Base-by-base conservation (phyloP, 2,888 invertebrate species). In the Chrysolina americana region DNA sequence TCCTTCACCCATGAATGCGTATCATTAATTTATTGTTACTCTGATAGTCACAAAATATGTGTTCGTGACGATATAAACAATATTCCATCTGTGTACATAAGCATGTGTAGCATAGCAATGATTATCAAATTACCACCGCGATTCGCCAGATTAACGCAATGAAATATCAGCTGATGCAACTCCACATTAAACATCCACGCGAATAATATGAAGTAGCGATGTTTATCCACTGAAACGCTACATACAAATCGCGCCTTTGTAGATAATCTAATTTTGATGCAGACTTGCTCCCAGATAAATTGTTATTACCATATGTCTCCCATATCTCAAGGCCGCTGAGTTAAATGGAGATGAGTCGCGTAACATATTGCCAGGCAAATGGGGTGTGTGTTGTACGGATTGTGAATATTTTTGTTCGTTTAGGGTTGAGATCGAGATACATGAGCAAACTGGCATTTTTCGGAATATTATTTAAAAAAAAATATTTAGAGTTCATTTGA, bases 191-290 rank as follows among this genome's bases (percentile, higher is more conserved):
- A 28, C 59, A 59, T 3, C 59, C 8, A 8, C 1, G 36, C 59
- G 10, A 23, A 56, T 13, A 48, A 53, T 53, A 53, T 59, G 15
- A 59, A 59, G 28, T n/a, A 6, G 17, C 2, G n/a, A 59, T 36
- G 59, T 59, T 59, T n/a, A 59, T 59, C n/a, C n/a, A 59, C 19
- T 13, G 13, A 23, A 53, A 48, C 8, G 23, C 13, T 53, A 53
- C 1, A 53, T 21, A 11, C 53, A 11, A 53, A 21, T 53, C 19
- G 21, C 21, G 19, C 28, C 59, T 59, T 8, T 59, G n/a, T 59
- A 28, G 59, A 6, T 36, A 59, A 59, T 59, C 59, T 36, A 59
- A 59, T 59, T 59, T n/a, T 59, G 59, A 59, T 59, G 28, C 59
- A 59, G 59, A 59, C 59, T n/a, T 36, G 28, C 28, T 36, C 59